Base-by-base conservation (phyloP, 2,113 vertebrate species). In the Sula dactylatra region DNA sequence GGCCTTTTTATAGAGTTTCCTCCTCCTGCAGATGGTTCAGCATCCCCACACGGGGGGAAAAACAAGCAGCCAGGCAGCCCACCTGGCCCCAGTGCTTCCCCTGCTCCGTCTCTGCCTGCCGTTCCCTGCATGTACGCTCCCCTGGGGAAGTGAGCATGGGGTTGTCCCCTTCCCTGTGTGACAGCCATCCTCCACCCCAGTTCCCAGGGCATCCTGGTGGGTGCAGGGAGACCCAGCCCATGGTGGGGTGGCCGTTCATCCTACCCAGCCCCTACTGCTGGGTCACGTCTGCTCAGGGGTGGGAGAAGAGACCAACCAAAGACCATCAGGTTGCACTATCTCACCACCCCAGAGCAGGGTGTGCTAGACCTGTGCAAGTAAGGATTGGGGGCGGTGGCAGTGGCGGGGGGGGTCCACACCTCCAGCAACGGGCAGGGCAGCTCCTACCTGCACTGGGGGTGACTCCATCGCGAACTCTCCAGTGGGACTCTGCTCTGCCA, bases 371-470 rank as follows among this genome's bases (percentile, higher is more conserved):
- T 15, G 2, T 55, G 74, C 17, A 15, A 42, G 49, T 70, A 29
- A 49, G 42, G 55, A 13, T 4, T 22, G 55, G 22, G 12, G 7
- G 18, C n/a, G n/a, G n/a, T n/a, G n/a, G n/a, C n/a, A n/a, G n/a
- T n/a, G 52, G 2, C 21, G 8, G 6, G 55, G 21, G 9, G 14
- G 12, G 7, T 45, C 56, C 62, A 47, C 22, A 4, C 18, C 26
- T n/a, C 20, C 6, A 1, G 9, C 27, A 76, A 14, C 2, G 1
- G 3, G 1, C 1, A 2, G 49, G 50, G 20, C 42, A 49, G 66
- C 59, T 70, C 96, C 98, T 98, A 99, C 99, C 99, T 99, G 99
- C 50, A 99, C 99, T 3, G 99, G 99, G 17, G 99, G 98, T 0
- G 99, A 99, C 66, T 99, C 99, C 27, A 99, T 97, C 0, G 98